Evolutionary conservation across 2,797 vertebrate species (phyloP).

Genomic region (Paedocypris micromegethes): DNA sequence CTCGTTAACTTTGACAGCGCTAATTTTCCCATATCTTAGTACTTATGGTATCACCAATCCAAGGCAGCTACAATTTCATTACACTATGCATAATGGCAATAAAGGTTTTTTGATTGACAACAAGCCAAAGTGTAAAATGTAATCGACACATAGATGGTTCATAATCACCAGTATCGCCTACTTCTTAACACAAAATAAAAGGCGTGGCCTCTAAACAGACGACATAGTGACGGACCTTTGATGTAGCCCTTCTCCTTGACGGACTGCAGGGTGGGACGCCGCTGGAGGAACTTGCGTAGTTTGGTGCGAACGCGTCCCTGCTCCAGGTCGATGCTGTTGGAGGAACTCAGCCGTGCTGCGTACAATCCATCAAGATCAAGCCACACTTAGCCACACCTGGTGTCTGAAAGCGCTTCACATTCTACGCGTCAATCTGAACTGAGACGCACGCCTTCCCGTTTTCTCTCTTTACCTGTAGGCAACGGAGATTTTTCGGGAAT

Average conservation of each 20-base stretch:
- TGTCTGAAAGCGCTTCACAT: neutral
- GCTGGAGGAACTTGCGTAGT: slow-evolving; percentile 75
- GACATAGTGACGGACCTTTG: slow-evolving; percentile 57
- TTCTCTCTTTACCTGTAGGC: slow-evolving; percentile 61
- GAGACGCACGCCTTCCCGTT: slow-evolving; percentile 52
- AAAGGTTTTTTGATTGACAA: too few relatives aligned
- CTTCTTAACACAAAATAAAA: neutral
- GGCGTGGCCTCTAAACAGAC: neutral
- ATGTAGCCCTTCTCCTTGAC: slow-evolving; percentile 80
- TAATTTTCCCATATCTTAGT: too few relatives aligned
- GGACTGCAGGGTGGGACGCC: slow-evolving; percentile 73
- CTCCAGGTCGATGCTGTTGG: slow-evolving; percentile 59
- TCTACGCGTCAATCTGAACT: neutral
- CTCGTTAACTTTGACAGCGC: too few relatives aligned
- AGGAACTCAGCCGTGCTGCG: slow-evolving; percentile 41
- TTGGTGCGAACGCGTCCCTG: slow-evolving; percentile 69
- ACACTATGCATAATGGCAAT: too few relatives aligned
- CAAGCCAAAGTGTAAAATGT: too few relatives aligned
- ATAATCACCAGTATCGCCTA: too few relatives aligned
- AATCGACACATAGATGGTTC: too few relatives aligned
- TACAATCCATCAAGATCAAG: too few relatives aligned
- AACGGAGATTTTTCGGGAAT: slow-evolving; percentile 63
- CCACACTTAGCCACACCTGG: too few relatives aligned
- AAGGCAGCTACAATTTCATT: too few relatives aligned
- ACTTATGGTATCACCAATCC: too few relatives aligned